Base-by-base conservation (phyloP, 92 coral and sea anemone species). In the Palythoa grandiflora region DNA sequence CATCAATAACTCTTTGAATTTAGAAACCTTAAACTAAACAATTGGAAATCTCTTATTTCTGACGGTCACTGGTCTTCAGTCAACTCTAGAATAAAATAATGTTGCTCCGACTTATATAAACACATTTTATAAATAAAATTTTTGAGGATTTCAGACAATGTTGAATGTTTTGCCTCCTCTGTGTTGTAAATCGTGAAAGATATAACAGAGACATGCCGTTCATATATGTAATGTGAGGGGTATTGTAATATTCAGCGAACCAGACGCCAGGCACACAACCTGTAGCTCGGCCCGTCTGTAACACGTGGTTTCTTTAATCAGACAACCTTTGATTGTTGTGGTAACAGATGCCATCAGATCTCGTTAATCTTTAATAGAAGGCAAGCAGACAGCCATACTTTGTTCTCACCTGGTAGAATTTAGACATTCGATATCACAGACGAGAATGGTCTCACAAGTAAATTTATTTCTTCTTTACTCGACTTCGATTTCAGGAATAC, bases 1-100 rank as follows among this genome's bases (percentile, higher is more conserved):
- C 9, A 81, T 65, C 86, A 81, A 81, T 81, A 81, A 81, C 86
- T 74, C 86, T 59, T 79, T 60, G 72, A 79, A 71, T 14, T 68
- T 3, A 53, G 86, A 81, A 81, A 66, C 63, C 73, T 44, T 61
- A 61, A 80, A 80, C 73, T 39, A 37, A 39, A 70, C 16, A 15
- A 63, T 38, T 21, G 36, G 59, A 65, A 66, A 48, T 48, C 59
- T 39, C 59, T 44, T 60, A 61, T 79, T 61, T 61, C 73, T 3
- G 16, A 21, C 38, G 17, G 19, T 21, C 50, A 50, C 14, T 60
- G 35, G 35, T 36, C 59, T 79, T 19, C 21, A 39, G 1, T 38
- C 38, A 12, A 12, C 6, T 47, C 36, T 7, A 71, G 16, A 9
- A 14, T 75, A 8, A 14, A 15, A 75, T 3, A 28, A 28, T 15